These are phyloP conservation scores for Etheostoma nigrum DNA, from an alignment of 2,797 vertebrate species.

Conservation along the genomic window DNA sequence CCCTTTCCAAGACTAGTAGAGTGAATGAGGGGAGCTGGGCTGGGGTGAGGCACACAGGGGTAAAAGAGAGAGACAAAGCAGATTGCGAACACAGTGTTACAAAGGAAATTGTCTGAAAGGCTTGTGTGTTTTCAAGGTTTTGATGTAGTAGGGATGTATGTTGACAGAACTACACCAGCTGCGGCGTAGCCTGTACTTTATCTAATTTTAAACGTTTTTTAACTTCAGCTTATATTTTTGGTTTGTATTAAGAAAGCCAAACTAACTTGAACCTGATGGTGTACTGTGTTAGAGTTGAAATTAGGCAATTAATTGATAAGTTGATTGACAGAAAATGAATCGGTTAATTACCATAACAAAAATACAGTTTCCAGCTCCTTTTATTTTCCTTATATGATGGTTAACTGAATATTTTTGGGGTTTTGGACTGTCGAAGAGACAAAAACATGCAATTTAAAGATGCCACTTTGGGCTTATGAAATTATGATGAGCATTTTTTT, in stretches of 20 bases:
- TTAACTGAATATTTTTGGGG: neutral
- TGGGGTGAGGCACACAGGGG: slow-evolving; percentile 63
- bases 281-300: neutral
- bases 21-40: slow-evolving; percentile 72
- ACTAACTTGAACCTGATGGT: neutral
- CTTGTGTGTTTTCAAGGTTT: slow-evolving; percentile 46
- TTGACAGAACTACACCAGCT: slow-evolving; percentile 12
- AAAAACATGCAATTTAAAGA: neutral
- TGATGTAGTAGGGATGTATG: slow-evolving; percentile 20
- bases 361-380: too few species aligned
- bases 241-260: neutral
- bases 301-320: neutral
- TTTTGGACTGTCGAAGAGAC: neutral
- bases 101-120: slow-evolving; percentile 57
- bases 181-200: neutral
- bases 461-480: neutral
- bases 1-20: slow-evolving; percentile 69
- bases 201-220: neutral
- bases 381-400: neutral
- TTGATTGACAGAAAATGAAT: neutral
- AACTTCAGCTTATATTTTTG: neutral
- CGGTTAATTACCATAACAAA: neutral
- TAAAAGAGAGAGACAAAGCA: slow-evolving; percentile 67
- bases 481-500: neutral
- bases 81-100: slow-evolving; percentile 74